Evolutionary conservation across 1,140 invertebrate genomes (phyloP).

Genomic region (Phortica variegata): DNA sequence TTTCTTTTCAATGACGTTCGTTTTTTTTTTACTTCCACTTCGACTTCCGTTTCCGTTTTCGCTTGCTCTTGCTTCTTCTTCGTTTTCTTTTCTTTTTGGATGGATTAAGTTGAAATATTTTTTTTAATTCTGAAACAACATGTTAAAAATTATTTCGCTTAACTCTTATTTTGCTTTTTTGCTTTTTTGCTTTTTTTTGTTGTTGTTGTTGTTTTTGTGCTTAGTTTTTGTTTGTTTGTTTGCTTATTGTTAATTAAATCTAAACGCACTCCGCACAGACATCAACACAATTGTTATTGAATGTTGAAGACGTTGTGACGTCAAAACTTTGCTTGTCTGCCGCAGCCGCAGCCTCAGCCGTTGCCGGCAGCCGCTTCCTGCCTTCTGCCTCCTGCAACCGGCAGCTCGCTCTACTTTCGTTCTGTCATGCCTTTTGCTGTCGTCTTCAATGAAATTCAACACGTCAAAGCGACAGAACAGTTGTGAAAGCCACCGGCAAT

Average conservation of each 20-base stretch:
- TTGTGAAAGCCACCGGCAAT: too few relatives aligned
- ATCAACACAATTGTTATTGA: conserved; percentile 13
- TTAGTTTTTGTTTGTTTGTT: conserved; percentile 6
- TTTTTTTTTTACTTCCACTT: too few relatives aligned
- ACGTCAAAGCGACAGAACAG: too few relatives aligned
- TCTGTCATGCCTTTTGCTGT: too few relatives aligned
- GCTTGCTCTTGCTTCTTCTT: background rate
- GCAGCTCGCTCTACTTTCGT: too few relatives aligned
- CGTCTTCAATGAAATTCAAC: too few relatives aligned
- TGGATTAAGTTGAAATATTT: conserved; percentile 10
- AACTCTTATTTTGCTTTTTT: background rate
- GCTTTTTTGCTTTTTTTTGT: background rate
- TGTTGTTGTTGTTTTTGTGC: conserved; percentile 5
- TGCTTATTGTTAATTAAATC: conserved; percentile 2
- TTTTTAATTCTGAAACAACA: background rate
- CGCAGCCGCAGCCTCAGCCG: background rate
- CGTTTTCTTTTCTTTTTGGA: background rate
- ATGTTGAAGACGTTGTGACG: conserved; percentile 6
- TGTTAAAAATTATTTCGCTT: background rate
- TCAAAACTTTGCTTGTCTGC: too few relatives aligned
- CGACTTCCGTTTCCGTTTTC: too few relatives aligned
- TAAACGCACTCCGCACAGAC: conserved; percentile 14
- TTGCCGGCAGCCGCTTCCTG: background rate
- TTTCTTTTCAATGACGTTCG: too few relatives aligned
- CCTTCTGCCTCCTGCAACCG: too few relatives aligned